A percentile compares a stretch with the other conserved stretches of the same genome.
Evolutionary conservation across 2,888 invertebrate species (phyloP).

Genomic region (Bellardia bayeri): DNA sequence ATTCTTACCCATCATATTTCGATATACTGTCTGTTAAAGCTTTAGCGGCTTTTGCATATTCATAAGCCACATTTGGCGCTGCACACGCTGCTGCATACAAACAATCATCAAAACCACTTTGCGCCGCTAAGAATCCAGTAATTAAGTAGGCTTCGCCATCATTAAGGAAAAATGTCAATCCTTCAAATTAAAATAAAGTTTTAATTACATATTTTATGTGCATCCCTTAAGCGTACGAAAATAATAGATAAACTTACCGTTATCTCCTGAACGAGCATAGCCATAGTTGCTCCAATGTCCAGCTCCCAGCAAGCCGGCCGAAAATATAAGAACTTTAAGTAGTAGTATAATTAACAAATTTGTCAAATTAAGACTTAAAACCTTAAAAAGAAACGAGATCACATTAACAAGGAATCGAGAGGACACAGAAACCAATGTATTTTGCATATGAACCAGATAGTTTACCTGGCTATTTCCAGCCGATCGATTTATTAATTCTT

Average conservation of each 20-base stretch:
- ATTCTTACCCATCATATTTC: conserved; percentile 87
- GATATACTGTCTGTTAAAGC: conserved; percentile 89
- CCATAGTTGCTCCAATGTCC: conserved; percentile 87
- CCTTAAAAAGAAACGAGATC: conserved; percentile 74
- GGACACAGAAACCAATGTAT: background rate
- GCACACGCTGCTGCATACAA: conserved; percentile 91
- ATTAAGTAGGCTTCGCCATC: conserved; percentile 88
- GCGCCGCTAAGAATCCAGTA: conserved; percentile 87
- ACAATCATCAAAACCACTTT: conserved; percentile 90
- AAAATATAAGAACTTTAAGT: conserved; percentile 92
- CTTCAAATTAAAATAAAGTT: conserved; percentile 2
- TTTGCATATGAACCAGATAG: background rate
- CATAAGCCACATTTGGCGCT: conserved; percentile 88
- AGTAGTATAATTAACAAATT: conserved; percentile 92
- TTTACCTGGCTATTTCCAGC: conserved; percentile 89
- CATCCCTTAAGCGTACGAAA: too few relatives aligned
- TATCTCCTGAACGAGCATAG: conserved; percentile 75
- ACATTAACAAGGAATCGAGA: conserved; percentile 85
- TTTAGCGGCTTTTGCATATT: conserved; percentile 91
- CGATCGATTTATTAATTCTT: conserved; percentile 88
- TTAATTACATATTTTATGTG: too few relatives aligned
- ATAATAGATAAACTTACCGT: conserved; percentile 54
- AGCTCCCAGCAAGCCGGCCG: conserved; percentile 91
- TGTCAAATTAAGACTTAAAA: conserved; percentile 91
- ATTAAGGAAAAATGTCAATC: conserved; percentile 82